These are phyloP conservation scores for Theristicus caerulescens DNA, from an alignment of 2,113 vertebrate species.

Conservation along the genomic window DNA sequence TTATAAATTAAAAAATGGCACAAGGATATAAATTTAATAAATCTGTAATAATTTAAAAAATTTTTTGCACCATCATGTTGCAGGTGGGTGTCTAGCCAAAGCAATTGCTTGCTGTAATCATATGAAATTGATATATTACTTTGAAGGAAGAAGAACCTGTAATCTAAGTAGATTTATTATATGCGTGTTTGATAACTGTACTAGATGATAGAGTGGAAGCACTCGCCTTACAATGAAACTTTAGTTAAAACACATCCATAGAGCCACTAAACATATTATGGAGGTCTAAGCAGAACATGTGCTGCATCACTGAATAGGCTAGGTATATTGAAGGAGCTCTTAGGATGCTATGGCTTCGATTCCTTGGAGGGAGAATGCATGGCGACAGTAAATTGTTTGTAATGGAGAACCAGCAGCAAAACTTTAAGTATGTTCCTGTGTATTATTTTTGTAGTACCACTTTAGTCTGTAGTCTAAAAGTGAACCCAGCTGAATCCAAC, in stretches of 20 bases:
- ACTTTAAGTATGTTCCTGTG: neutral
- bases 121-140: neutral
- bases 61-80: neutral
- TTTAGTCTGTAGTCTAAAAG: neutral
- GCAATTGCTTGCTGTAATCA: neutral
- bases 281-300: neutral
- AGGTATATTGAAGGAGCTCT: neutral
- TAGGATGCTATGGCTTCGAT: rapidly evolving
- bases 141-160: neutral
- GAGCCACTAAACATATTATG: neutral
- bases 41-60: neutral
- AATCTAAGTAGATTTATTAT: neutral
- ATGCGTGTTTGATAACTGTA: neutral
- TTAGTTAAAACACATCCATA: neutral
- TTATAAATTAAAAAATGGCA: neutral
- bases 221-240: neutral
- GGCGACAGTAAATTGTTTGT: neutral
- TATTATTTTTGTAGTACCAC: neutral
- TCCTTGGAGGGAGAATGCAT: neutral
- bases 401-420: neutral
- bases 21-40: neutral
- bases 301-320: neutral
- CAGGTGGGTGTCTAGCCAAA: neutral
- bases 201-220: neutral
- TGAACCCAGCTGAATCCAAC: neutral